These are phyloP conservation scores for Peromyscus maniculatus DNA, from an alignment of 2,113 vertebrate genomes.

Conservation along the genomic window DNA sequence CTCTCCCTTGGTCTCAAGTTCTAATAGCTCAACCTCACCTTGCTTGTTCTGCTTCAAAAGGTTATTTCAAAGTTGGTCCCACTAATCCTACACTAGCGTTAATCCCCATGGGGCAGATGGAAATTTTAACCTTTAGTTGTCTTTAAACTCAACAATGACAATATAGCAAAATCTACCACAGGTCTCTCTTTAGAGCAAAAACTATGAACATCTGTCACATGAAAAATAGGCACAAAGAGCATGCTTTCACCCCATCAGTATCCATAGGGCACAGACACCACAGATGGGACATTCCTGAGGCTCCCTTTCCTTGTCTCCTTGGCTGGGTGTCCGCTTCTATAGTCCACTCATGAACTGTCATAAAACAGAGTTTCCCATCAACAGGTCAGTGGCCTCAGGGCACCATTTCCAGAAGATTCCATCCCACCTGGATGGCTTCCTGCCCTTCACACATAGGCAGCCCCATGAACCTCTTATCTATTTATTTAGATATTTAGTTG, in stretches of 20 bases:
- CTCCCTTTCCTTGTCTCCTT: neutral
- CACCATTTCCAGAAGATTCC: neutral
- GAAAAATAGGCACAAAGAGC: neutral
- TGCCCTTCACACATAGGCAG: neutral
- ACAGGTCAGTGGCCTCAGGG: neutral
- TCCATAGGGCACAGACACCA: accelerated
- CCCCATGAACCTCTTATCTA: no score
- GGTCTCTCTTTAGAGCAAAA: neutral
- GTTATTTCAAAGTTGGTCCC: neutral
- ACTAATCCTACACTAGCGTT: neutral
- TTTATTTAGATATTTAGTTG: no score
- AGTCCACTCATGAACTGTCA: neutral
- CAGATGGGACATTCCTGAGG: accelerated
- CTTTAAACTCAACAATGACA: neutral
- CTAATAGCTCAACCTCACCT: neutral
- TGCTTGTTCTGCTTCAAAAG: neutral
- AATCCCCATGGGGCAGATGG: neutral
- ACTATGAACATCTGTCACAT: accelerated
- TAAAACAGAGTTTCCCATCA: neutral
- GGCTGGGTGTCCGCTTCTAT: neutral
- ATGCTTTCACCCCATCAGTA: no score
- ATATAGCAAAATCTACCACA: accelerated
- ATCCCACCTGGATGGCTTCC: neutral
- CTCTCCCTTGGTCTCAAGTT: neutral
- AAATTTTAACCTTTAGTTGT: neutral